phyloP scores from a whole-genome alignment of 2,888 invertebrate genomes.

The Cataglyphis rosenhaueri region DNA sequence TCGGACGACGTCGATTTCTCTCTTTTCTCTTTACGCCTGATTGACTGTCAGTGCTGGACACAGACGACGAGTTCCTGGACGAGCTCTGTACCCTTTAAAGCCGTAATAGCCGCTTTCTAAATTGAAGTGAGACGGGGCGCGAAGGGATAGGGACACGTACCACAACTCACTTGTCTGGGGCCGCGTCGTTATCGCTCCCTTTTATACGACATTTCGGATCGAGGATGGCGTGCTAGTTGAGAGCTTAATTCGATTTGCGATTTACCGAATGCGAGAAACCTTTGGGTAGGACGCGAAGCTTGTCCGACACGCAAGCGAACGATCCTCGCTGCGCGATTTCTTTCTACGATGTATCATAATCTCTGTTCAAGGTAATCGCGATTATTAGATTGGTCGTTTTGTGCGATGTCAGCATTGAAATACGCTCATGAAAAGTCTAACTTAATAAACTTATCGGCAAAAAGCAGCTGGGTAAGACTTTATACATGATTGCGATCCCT shows the following conservation, averaged over 20 bases:
- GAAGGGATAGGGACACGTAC: constrained; percentile 79
- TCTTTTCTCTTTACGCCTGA: neutral
- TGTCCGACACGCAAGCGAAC: constrained; percentile 82
- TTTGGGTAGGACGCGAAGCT: constrained; percentile 82
- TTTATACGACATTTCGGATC: constrained; percentile 80
- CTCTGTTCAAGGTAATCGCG: constrained; percentile 54
- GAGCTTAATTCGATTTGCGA: constrained; percentile 84
- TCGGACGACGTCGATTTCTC: constrained; percentile 7
- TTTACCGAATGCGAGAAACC: constrained; percentile 83
- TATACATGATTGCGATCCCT: neutral
- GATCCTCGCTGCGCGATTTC: constrained; percentile 50
- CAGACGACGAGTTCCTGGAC: neutral
- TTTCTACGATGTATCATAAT: constrained; percentile 50
- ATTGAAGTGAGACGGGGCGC: constrained; percentile 84
- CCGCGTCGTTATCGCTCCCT: constrained; percentile 65
- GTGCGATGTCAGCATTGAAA: neutral
- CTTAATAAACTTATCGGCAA: constrained; percentile 17
- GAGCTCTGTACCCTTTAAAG: constrained; percentile 28
- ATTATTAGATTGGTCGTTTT: constrained; percentile 22
- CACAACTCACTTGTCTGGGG: constrained; percentile 83
- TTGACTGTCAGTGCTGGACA: neutral
- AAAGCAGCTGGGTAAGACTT: neutral
- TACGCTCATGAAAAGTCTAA: neutral
- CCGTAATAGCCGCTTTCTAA: constrained; percentile 32
- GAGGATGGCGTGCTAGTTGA: constrained; percentile 82